A percentile compares a stretch with the other conserved stretches of the same genome.
Conservation (phyloP, 2,888 invertebrate species). For the Limulus polyphemus region DNA sequence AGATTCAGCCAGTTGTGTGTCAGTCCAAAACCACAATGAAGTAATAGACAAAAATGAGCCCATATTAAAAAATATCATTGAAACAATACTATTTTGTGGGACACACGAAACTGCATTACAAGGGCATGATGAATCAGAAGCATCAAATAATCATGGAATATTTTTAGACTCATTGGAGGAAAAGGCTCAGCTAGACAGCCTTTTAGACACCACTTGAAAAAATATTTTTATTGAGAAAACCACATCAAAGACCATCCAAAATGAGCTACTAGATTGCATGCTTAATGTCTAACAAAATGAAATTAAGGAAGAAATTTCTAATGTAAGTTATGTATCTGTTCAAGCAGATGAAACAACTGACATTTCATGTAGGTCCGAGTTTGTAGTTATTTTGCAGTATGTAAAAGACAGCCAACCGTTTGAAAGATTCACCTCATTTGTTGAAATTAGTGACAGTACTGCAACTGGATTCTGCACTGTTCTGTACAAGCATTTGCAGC, state of each 20-base stretch:
- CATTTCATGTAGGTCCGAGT: constrained; percentile 25
- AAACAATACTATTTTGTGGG: constrained; percentile 28
- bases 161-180: constrained; percentile 32
- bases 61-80: no score
- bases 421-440: constrained; percentile 30
- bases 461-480: constrained; percentile 19
- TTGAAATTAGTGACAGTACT: constrained; percentile 23
- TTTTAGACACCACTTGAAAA: constrained; percentile 24
- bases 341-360: constrained; percentile 32
- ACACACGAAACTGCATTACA: constrained; percentile 31
- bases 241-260: constrained; percentile 28
- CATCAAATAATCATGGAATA: constrained; percentile 27
- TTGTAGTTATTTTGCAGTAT: constrained; percentile 30
- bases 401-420: constrained; percentile 24
- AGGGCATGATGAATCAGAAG: constrained; percentile 30
- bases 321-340: constrained; percentile 24
- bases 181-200: constrained; percentile 27
- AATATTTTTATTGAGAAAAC: no score
- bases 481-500: constrained; percentile 18
- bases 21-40: no score
- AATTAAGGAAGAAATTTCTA: no score
- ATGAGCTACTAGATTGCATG: constrained; percentile 32
- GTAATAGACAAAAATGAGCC: no score
- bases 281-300: constrained; percentile 13
- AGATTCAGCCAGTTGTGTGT: no score